phyloP scores from a whole-genome alignment of 2,797 vertebrate species.

The Helicolenus hilgendorfi region DNA sequence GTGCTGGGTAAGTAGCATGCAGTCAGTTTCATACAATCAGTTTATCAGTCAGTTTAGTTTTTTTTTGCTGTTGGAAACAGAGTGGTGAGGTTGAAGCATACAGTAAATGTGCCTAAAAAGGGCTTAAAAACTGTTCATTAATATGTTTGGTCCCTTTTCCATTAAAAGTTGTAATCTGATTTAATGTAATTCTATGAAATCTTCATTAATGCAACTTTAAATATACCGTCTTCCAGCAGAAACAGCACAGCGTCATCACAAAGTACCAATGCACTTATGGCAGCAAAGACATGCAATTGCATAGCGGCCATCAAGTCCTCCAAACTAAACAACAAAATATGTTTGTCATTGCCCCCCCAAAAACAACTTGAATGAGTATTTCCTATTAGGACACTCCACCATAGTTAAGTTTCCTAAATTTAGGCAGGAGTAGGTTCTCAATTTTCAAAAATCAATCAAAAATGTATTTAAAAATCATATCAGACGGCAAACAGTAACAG shows the following conservation, averaged over 20 bases:
- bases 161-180: background rate
- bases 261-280: background rate
- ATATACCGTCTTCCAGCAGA: background rate
- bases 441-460: too few species aligned
- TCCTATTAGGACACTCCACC: accelerated
- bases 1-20: background rate
- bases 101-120: background rate
- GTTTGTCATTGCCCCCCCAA: too few species aligned
- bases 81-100: background rate
- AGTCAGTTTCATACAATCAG: background rate
- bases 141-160: background rate
- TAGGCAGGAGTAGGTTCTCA: too few species aligned
- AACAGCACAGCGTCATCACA: background rate
- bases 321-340: too few species aligned
- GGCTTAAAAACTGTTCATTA: background rate
- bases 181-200: background rate
- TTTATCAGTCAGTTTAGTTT: background rate
- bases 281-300: too few species aligned
- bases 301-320: too few species aligned
- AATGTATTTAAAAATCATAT: too few species aligned
- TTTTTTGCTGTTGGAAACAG: background rate
- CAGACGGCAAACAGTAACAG: background rate
- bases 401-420: background rate
- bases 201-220: background rate
- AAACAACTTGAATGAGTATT: too few species aligned